Percentiles rank a stretch among this genome's conserved stretches.
Conservation (phyloP, 2,888 invertebrate genomes). For the Drosophila colorata region DNA sequence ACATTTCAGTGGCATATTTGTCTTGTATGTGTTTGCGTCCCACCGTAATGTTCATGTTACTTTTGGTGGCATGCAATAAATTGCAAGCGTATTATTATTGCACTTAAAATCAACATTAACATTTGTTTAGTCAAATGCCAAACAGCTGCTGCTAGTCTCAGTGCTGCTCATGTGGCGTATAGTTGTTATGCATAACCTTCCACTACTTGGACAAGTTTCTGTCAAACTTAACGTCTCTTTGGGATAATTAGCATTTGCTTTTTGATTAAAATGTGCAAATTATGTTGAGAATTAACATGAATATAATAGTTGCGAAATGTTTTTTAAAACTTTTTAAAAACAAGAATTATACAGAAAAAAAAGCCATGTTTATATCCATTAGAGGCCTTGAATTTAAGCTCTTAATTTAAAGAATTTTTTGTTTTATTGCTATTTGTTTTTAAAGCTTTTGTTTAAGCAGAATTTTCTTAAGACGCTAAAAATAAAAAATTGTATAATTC, state of each 20-base stretch:
- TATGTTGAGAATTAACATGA: neutral
- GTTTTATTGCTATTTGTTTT: too few relatives aligned
- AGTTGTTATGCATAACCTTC: slow-evolving; percentile 23
- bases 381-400: too few relatives aligned
- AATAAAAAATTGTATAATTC: too few relatives aligned
- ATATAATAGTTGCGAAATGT: too few relatives aligned
- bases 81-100: slow-evolving; percentile 35
- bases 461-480: too few relatives aligned
- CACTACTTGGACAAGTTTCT: slow-evolving; percentile 14
- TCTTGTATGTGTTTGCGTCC: slow-evolving; percentile 12
- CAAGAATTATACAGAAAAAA: too few relatives aligned
- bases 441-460: too few relatives aligned
- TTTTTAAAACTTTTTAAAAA: too few relatives aligned
- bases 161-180: slow-evolving; percentile 46
- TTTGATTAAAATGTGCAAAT: neutral
- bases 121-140: slow-evolving; percentile 41
- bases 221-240: slow-evolving; percentile 24
- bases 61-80: slow-evolving; percentile 48
- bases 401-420: too few relatives aligned
- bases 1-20: slow-evolving; percentile 66
- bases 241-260: slow-evolving; percentile 35
- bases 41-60: slow-evolving; percentile 17
- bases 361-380: too few relatives aligned
- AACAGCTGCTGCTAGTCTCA: slow-evolving; percentile 31
- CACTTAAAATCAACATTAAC: slow-evolving; percentile 50